Conservation (phyloP, 2,888 invertebrate species). For the Caenorhabditis zanzibari region DNA sequence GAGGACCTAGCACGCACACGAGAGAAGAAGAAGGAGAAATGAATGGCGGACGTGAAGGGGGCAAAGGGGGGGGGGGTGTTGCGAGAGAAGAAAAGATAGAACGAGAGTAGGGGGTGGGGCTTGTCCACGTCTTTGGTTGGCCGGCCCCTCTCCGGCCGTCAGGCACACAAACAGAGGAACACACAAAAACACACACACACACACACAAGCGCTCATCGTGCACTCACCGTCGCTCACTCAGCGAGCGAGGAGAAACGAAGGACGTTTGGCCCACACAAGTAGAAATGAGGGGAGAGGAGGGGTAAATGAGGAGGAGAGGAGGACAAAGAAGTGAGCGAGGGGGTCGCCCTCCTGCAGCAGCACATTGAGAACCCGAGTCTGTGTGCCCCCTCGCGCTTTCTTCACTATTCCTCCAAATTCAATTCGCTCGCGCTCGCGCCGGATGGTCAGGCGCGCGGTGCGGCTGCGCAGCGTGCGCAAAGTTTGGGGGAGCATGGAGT, state of each 20-base stretch:
- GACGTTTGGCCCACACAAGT: not conserved
- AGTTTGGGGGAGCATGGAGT: not conserved
- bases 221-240: slow-evolving; percentile 28
- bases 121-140: slow-evolving; percentile 52
- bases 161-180: slow-evolving; percentile 19
- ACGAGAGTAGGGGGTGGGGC: slow-evolving; percentile 52
- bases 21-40: slow-evolving; percentile 56
- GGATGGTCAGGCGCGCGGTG: slow-evolving; percentile 3
- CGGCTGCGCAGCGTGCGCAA: not conserved
- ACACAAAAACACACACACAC: too few species aligned
- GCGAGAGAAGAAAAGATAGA: slow-evolving; percentile 25
- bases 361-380: slow-evolving; percentile 4
- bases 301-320: not conserved
- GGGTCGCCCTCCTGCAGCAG: not conserved
- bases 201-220: slow-evolving; percentile 26
- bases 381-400: not conserved
- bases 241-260: not conserved
- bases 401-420: slow-evolving; percentile 3
- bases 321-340: slow-evolving; percentile 1
- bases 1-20: slow-evolving; percentile 49
- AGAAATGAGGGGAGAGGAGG: not conserved
- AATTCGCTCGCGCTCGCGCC: slow-evolving; percentile 9
- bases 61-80: not conserved
- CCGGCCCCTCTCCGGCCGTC: slow-evolving; percentile 53
- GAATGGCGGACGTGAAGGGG: slow-evolving; percentile 59